These are phyloP conservation scores for Melinopterus prodromus DNA, from an alignment of 2,888 invertebrate genomes.

Conservation along the genomic window DNA sequence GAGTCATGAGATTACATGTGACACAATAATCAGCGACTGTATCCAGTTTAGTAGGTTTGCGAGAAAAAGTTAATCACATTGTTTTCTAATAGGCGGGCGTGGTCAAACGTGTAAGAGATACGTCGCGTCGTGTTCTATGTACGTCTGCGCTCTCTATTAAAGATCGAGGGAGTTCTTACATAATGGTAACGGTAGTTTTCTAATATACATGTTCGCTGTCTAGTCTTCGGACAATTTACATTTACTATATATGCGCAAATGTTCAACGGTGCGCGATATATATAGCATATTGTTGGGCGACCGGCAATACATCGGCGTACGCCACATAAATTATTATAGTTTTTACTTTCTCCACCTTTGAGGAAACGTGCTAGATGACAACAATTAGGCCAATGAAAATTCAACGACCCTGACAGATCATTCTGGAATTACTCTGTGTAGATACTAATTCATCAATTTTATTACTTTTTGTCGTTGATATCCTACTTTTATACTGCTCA, in stretches of 20 bases:
- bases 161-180: constrained; percentile 22
- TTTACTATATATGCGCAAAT: constrained; percentile 9
- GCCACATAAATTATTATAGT: background rate
- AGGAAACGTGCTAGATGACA: background rate
- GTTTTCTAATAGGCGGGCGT: constrained; percentile 22
- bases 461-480: no score
- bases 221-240: constrained; percentile 25
- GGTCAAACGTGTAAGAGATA: background rate
- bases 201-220: constrained; percentile 27
- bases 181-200: constrained; percentile 26
- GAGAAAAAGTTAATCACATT: constrained; percentile 17
- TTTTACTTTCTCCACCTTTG: background rate
- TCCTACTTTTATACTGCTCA: no score
- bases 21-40: background rate
- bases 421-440: no score
- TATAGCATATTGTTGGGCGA: background rate
- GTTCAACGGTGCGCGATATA: background rate
- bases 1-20: background rate
- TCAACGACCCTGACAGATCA: background rate
- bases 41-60: background rate
- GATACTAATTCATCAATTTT: no score
- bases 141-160: constrained; percentile 18
- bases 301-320: background rate
- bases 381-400: background rate
- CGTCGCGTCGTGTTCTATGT: constrained; percentile 6